Percentiles rank a stretch among this genome's conserved stretches.
These are phyloP conservation scores for Polyergus mexicanus DNA, from an alignment of 1,140 invertebrate genomes.

Conservation along the genomic window DNA sequence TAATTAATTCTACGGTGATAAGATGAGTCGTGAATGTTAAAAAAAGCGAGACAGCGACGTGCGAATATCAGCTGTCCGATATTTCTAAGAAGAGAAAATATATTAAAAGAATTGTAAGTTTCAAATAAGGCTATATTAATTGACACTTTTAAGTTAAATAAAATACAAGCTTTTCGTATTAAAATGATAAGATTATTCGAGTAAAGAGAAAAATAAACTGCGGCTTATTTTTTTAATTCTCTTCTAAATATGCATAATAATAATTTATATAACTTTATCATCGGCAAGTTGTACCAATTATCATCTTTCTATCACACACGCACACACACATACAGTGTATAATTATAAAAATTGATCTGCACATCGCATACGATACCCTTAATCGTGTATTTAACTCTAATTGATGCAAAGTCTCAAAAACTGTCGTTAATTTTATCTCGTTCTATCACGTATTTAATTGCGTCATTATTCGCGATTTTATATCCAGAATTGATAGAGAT, in stretches of 20 bases:
- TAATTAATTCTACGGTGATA: conserved; percentile 43
- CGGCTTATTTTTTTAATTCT: background rate
- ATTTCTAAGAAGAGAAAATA: background rate
- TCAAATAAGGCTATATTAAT: background rate
- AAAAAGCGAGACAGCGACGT: background rate
- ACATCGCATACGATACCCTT: background rate
- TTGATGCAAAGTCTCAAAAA: background rate
- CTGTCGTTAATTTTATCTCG: conserved; percentile 53
- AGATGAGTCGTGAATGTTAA: background rate
- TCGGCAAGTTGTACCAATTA: background rate
- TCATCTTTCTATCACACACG: background rate
- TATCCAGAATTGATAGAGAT: background rate
- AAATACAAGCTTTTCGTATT: background rate
- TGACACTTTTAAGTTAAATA: background rate
- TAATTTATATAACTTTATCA: background rate
- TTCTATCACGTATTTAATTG: conserved; percentile 4
- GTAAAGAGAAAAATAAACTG: background rate
- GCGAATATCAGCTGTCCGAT: background rate
- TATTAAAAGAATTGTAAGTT: background rate
- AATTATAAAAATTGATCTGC: background rate
- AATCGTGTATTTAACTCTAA: background rate
- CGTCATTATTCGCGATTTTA: conserved; percentile 26
- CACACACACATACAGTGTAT: background rate
- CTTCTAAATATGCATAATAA: background rate
- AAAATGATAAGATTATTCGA: conserved; percentile 7